Evolutionary conservation across 2,888 invertebrate genomes (phyloP), one percentile per base, ranked within the genome.

Genomic region (Hoplodrina blanda): DNA sequence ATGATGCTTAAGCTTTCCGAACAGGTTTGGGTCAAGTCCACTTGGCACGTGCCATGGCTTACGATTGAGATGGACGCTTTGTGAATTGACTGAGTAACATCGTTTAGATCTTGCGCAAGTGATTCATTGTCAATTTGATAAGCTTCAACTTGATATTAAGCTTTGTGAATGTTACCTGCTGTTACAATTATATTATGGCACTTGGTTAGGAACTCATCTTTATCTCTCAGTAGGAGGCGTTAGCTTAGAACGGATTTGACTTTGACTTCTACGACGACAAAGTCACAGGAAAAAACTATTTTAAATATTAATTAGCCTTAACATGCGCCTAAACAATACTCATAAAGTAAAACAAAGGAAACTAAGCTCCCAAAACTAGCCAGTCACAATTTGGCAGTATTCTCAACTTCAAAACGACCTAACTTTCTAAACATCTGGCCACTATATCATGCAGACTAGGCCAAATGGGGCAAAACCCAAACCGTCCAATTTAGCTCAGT

Each of bases 401-500:
- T 11, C 44, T 33, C 15, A 52, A 59, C 25, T 64, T 25, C 37
- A 46, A 52, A 76, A 65, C 30, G 62, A 71, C 20, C 25, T 50
- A 72, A 77, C 57, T 76, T 55, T 49, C 30, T 11, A 41, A 52
- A 52, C 65, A 60, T 76, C 49, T 78, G 72, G 56, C 30, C 13
- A 44, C 13, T 62, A 41, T 13, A 67, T 67, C 59, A 46, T 75
- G 55, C 33, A 19, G 65, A 52, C 46, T 62, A 62, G 55, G 60
- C 69, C 66, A 55, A 75, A 74, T 62, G 50, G 67, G 37, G 64
- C 64, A 5, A 65, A 70, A 20, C 54, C 62, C 17, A 55, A 76
- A 71, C 65, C 54, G 61, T 50, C 67, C 53, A 76, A 76, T 76
- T 84, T 82, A 81, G 76, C 74, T 80, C 83, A 87, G 87, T 89